phyloP scores from a whole-genome alignment of 1,140 invertebrate species.

The Brachionus angularis region DNA sequence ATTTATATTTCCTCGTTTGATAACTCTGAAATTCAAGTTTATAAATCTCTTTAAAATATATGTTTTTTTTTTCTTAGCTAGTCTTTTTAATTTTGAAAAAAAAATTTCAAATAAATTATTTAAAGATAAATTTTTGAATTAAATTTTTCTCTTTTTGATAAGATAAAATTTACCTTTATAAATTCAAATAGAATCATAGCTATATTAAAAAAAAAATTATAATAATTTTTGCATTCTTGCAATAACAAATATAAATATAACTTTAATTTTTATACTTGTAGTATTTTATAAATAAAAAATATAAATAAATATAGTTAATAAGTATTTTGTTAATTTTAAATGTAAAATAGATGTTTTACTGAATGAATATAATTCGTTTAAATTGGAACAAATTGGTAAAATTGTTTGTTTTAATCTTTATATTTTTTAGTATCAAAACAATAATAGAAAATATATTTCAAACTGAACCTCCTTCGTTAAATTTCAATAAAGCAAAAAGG shows the following conservation, averaged over 20 bases:
- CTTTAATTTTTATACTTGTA: no score
- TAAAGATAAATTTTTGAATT: neutral
- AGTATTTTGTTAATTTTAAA: no score
- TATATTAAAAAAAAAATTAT: no score
- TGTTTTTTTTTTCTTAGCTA: neutral
- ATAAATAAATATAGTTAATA: no score
- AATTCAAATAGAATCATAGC: no score
- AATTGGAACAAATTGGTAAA: neutral
- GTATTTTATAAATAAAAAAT: no score
- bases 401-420: neutral
- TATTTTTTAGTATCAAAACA: neutral
- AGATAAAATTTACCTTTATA: constrained; percentile 27
- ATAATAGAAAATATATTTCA: neutral
- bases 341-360: no score
- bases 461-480: neutral
- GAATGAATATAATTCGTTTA: constrained; percentile 21
- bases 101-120: neutral
- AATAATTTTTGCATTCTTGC: no score
- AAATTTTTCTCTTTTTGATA: neutral
- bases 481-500: neutral
- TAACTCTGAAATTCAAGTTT: constrained; percentile 7
- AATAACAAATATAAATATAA: no score
- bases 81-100: neutral
- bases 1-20: constrained; percentile 13
- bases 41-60: neutral